These are phyloP conservation scores for Aphidius colemani DNA, from an alignment of 2,888 invertebrate genomes.

Conservation along the genomic window DNA sequence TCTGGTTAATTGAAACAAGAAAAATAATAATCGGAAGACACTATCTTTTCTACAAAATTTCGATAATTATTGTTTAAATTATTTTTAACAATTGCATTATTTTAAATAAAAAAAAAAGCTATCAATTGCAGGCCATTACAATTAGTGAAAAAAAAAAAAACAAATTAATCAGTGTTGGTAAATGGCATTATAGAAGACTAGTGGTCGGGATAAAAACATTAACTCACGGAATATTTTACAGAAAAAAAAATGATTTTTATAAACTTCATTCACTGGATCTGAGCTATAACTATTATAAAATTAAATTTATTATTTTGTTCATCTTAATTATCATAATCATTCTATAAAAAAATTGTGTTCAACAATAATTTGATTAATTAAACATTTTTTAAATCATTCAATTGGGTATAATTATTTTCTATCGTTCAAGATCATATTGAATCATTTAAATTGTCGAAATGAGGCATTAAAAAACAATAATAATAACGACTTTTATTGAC, in stretches of 20 bases:
- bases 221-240: conserved; percentile 3
- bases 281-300: conserved; percentile 1
- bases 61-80: not conserved
- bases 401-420: conserved; percentile 33
- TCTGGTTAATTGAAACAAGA: not conserved
- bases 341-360: conserved; percentile 55
- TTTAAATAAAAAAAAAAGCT: not conserved
- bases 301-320: conserved; percentile 28
- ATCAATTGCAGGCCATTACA: too few species aligned
- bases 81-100: too few species aligned
- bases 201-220: conserved; percentile 32
- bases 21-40: conserved; percentile 1
- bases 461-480: conserved; percentile 38
- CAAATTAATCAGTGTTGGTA: not conserved
- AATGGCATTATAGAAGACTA: conserved; percentile 48
- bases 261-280: conserved; percentile 9
- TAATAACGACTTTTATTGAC: not conserved
- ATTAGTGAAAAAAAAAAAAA: too few species aligned
- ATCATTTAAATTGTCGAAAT: conserved; percentile 54
- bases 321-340: conserved; percentile 38
- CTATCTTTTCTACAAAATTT: conserved; percentile 1
- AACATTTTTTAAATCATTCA: conserved; percentile 21
- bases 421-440: conserved; percentile 36
- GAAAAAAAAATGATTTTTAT: conserved; percentile 3
- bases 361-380: conserved; percentile 51